Conservation (phyloP, 2,113 vertebrate genomes). For the Eonycteris spelaea region DNA sequence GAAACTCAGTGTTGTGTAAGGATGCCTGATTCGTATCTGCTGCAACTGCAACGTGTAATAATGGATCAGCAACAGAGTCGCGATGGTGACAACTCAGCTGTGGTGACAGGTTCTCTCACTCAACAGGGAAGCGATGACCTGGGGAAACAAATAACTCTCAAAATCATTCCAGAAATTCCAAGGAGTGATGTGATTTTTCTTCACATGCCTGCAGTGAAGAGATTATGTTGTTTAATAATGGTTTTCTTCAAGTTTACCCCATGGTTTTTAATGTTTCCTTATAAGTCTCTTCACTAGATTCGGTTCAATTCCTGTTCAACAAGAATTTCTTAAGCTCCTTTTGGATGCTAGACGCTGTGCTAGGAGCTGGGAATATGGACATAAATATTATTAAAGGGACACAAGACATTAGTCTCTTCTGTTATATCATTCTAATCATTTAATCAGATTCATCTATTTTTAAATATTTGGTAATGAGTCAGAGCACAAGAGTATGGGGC, state of each 20-base stretch:
- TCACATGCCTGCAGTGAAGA: neutral
- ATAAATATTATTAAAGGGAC: neutral
- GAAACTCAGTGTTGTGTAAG: constrained; percentile 52
- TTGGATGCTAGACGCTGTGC: neutral
- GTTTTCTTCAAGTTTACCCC: neutral
- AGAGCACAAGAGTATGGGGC: neutral
- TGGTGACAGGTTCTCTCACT: neutral
- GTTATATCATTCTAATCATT: neutral
- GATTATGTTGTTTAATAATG: neutral
- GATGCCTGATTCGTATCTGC: constrained; percentile 11
- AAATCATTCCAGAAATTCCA: constrained; percentile 42
- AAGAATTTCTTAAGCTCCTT: neutral
- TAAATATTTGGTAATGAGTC: neutral
- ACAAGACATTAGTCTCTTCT: neutral
- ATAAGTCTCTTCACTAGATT: neutral
- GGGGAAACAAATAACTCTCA: neutral
- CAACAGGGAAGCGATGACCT: neutral
- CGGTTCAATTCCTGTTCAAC: neutral
- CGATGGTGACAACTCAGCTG: neutral
- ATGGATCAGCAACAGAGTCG: neutral
- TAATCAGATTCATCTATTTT: neutral
- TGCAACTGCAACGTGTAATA: neutral
- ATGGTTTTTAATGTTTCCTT: neutral
- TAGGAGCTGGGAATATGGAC: neutral
- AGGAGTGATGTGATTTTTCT: neutral